Conservation (phyloP, 2,113 vertebrate genomes). For the Laterallus jamaicensis region DNA sequence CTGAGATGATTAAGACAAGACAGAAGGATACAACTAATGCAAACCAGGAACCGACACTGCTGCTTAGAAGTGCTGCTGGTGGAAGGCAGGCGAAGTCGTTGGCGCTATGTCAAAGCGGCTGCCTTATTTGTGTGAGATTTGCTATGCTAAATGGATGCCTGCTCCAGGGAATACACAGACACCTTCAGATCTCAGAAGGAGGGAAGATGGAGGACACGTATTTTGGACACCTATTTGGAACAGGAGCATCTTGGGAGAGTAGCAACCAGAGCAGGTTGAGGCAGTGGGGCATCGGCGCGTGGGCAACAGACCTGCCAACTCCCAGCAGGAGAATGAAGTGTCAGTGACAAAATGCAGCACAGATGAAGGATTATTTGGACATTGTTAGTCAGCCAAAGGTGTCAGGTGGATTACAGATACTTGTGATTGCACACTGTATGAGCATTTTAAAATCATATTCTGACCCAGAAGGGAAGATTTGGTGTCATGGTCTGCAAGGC, state of each 20-base stretch:
- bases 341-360: not conserved
- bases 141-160: not conserved
- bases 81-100: not conserved
- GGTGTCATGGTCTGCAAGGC: not conserved
- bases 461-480: not conserved
- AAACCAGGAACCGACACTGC: not conserved
- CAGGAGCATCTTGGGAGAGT: not conserved
- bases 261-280: not conserved
- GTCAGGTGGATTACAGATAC: not conserved
- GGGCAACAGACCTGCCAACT: not conserved
- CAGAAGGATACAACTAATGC: not conserved
- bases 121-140: not conserved
- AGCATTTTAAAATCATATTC: not conserved
- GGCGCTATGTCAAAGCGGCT: not conserved
- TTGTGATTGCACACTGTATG: not conserved
- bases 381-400: not conserved
- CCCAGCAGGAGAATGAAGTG: not conserved
- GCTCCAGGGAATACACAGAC: not conserved
- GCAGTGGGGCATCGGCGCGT: not conserved
- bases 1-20: not conserved
- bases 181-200: not conserved
- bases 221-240: not conserved
- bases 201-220: not conserved
- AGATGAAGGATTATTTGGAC: not conserved
- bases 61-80: not conserved